These are phyloP conservation scores for Periophthalmodon schlosseri DNA, from an alignment of 2,113 vertebrate species.

Conservation along the genomic window DNA sequence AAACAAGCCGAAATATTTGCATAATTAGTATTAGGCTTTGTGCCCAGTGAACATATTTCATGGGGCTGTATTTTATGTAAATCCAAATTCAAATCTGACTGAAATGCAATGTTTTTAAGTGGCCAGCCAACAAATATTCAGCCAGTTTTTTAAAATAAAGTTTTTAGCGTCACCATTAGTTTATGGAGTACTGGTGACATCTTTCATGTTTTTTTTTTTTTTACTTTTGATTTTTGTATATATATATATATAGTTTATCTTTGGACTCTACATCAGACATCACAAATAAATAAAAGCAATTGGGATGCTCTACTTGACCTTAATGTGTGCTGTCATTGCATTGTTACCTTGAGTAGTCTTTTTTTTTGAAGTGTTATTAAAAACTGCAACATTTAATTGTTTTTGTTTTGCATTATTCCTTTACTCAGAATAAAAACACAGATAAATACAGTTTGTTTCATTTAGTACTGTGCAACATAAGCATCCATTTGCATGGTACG, in stretches of 20 bases:
- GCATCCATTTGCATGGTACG: background rate
- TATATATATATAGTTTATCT: conserved; percentile 24
- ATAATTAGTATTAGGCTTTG: background rate
- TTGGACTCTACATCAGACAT: background rate
- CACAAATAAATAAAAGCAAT: conserved; percentile 15
- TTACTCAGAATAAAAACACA: background rate
- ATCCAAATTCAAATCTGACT: conserved; percentile 20
- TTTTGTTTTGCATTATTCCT: conserved; percentile 13
- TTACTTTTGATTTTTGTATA: conserved; percentile 24
- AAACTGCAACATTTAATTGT: conserved; percentile 43
- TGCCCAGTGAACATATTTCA: conserved; percentile 5
- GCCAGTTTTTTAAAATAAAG: background rate
- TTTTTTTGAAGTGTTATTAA: conserved; percentile 59
- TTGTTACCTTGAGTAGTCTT: conserved; percentile 60
- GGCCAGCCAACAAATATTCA: background rate
- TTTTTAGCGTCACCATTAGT: conserved; percentile 6
- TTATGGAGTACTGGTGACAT: conserved; percentile 25
- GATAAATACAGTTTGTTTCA: conserved; percentile 13
- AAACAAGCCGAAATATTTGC: conserved; percentile 14
- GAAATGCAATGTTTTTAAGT: conserved; percentile 27
- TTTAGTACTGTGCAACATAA: conserved; percentile 2
- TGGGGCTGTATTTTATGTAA: conserved; percentile 4
- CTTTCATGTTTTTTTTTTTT: background rate
- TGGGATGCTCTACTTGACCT: conserved; percentile 57
- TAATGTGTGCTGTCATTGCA: conserved; percentile 56